Conservation (phyloP, 2,797 vertebrate species). For the Spinus olivaceus region DNA sequence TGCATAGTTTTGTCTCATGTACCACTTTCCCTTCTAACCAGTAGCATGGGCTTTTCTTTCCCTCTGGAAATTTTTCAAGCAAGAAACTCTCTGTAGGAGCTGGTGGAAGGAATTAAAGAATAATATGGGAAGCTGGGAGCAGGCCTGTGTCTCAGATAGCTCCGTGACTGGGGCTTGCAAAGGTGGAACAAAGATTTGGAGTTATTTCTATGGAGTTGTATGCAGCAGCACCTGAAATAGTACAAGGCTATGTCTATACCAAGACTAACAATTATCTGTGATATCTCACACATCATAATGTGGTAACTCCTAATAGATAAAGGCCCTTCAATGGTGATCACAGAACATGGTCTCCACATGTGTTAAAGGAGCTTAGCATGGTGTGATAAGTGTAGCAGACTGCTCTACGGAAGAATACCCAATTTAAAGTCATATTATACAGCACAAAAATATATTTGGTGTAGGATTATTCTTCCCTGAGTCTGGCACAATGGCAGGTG, state of each 20-base stretch:
- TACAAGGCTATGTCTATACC: neutral
- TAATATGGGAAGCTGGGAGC: neutral
- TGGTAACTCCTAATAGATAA: neutral
- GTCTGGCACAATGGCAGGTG: neutral
- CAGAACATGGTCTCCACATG: neutral
- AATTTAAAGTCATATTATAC: neutral
- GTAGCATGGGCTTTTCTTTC: neutral
- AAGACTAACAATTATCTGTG: neutral
- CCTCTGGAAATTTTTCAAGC: slow-evolving; percentile 4
- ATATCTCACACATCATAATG: neutral
- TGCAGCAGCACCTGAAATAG: neutral
- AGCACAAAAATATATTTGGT: neutral
- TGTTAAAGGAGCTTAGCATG: neutral
- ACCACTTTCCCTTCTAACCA: neutral
- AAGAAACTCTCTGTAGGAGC: neutral
- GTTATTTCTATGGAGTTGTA: neutral
- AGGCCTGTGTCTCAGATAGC: neutral
- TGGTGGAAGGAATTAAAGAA: neutral
- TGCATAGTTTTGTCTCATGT: neutral
- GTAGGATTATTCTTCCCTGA: neutral
- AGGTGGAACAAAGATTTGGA: neutral
- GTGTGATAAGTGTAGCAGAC: neutral
- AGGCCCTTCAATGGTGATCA: neutral
- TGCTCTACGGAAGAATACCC: neutral
- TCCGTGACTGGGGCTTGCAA: neutral